Evolutionary conservation across 2,888 invertebrate species (phyloP).

Genomic region (Sussaba pulchella): DNA sequence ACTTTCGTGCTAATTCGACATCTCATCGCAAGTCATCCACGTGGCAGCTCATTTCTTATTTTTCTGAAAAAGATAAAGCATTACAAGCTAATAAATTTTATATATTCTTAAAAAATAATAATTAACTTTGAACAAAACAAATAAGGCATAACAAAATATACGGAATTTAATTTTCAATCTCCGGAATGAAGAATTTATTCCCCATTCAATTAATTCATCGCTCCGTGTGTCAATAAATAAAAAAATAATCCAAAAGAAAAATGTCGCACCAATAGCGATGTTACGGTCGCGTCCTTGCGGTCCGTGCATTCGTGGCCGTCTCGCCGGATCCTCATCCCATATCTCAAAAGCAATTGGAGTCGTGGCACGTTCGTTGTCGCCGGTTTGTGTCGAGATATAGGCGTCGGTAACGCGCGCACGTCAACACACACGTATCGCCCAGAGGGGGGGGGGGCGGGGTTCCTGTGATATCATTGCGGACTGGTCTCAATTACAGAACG

Average conservation of each 20-base stretch:
- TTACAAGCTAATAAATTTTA: too few species aligned
- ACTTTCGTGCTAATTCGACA: too few species aligned
- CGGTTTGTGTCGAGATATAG: constrained; percentile 21
- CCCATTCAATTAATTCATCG: background rate
- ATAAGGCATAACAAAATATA: too few species aligned
- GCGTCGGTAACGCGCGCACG: constrained; percentile 25
- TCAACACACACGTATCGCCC: constrained; percentile 29
- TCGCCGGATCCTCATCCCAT: constrained; percentile 30
- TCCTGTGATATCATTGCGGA: constrained; percentile 63
- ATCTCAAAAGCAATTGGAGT: constrained; percentile 29
- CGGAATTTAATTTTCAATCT: background rate
- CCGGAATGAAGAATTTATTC: background rate
- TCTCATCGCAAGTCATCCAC: too few species aligned
- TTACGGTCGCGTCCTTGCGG: constrained; percentile 40
- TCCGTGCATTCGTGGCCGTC: constrained; percentile 23
- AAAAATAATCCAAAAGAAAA: background rate
- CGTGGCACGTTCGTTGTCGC: constrained; percentile 43
- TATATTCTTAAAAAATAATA: too few species aligned
- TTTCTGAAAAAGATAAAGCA: too few species aligned
- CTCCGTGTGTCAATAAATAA: background rate
- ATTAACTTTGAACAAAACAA: too few species aligned
- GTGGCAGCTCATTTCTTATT: too few species aligned
- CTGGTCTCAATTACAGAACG: constrained; percentile 68
- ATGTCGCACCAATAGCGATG: background rate
- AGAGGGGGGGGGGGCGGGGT: constrained; percentile 2